These are phyloP conservation scores for Scaptomyza graminum DNA, from an alignment of 1,140 invertebrate species.

Conservation along the genomic window DNA sequence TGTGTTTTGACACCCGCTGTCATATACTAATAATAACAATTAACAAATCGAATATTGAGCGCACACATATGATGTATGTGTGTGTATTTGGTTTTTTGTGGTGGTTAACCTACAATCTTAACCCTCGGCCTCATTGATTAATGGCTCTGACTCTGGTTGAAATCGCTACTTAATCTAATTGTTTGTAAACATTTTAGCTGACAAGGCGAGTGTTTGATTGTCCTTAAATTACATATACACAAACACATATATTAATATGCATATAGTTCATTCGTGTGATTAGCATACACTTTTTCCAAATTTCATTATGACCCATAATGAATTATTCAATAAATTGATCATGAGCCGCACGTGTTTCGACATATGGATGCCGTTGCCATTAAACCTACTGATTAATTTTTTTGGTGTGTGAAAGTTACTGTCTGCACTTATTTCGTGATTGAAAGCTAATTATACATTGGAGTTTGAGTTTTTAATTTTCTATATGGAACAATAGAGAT, in stretches of 20 bases:
- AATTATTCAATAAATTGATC: conserved; percentile 51
- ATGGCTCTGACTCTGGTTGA: conserved; percentile 36
- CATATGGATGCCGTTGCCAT: not conserved
- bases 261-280: conserved; percentile 15
- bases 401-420: not conserved
- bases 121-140: conserved; percentile 56
- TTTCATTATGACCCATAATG: conserved; percentile 25
- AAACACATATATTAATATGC: not conserved
- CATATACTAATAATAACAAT: conserved; percentile 69
- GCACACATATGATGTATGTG: not conserved
- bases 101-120: conserved; percentile 36
- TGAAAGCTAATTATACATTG: not conserved
- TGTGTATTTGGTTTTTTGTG: not conserved
- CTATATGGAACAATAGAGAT: not conserved
- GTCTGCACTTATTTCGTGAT: not conserved
- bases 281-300: conserved; percentile 43
- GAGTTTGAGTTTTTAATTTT: not conserved
- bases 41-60: conserved; percentile 59
- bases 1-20: conserved; percentile 26
- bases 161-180: conserved; percentile 77
- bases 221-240: not conserved
- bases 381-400: not conserved
- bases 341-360: not conserved
- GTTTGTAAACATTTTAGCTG: conserved; percentile 52
- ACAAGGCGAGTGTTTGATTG: conserved; percentile 45